These are phyloP conservation scores for Myiotriccus ornatus DNA, from an alignment of 2,797 vertebrate genomes.

Conservation along the genomic window DNA sequence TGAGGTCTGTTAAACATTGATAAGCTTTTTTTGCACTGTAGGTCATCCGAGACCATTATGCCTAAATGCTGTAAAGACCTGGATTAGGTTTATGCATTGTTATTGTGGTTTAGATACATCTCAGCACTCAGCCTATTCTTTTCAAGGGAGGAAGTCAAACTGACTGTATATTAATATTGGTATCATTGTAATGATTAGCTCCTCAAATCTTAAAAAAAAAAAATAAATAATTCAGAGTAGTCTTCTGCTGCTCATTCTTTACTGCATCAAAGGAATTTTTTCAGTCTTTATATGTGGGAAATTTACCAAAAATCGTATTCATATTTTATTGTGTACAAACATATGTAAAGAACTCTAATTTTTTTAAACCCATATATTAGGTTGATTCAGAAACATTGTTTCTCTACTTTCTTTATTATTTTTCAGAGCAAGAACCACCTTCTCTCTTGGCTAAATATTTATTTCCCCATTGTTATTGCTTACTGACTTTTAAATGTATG, in stretches of 20 bases:
- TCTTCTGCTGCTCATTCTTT: neutral
- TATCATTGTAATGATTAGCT: conserved; percentile 38
- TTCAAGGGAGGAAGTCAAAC: conserved; percentile 53
- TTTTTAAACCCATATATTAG: neutral
- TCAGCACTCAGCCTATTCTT: conserved; percentile 34
- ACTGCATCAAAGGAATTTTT: neutral
- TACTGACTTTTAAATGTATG: neutral
- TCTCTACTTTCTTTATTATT: neutral
- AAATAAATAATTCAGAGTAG: neutral
- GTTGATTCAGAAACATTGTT: neutral
- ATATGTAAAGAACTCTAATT: neutral
- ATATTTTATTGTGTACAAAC: neutral
- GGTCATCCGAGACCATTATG: conserved; percentile 60
- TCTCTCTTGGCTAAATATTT: neutral
- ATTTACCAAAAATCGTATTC: neutral
- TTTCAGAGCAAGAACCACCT: neutral
- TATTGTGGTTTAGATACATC: conserved; percentile 54
- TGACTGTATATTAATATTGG: conserved; percentile 59
- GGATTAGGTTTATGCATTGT: conserved; percentile 69
- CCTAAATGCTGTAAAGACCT: conserved; percentile 67
- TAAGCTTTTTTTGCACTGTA: conserved; percentile 65
- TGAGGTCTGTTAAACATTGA: conserved; percentile 76
- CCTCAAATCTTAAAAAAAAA: neutral
- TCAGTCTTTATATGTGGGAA: neutral
- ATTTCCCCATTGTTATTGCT: neutral